Evolutionary conservation across 2,888 invertebrate genomes (phyloP).

Genomic region (Eudasyphora cyanicolor): DNA sequence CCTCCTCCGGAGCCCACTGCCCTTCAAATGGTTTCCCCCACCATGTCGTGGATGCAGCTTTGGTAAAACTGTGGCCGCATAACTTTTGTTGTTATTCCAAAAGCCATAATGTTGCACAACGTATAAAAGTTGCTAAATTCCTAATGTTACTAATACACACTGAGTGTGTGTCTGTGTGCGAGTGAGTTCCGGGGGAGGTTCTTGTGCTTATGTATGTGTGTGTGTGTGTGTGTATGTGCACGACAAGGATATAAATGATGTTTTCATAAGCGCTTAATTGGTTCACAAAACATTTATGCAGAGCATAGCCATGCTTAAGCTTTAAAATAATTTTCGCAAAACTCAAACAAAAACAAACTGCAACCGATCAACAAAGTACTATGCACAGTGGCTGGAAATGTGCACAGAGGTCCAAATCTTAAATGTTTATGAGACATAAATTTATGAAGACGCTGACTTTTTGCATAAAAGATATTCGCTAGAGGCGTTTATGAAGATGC

Average conservation of each 20-base stretch:
- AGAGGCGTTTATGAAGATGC: too few relatives aligned
- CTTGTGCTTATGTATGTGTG: not conserved
- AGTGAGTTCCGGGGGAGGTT: too few relatives aligned
- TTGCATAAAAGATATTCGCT: too few relatives aligned
- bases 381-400: not conserved
- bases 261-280: conserved; percentile 50
- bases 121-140: not conserved
- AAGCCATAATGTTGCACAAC: conserved; percentile 21
- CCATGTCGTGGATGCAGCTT: not conserved
- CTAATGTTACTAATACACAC: not conserved
- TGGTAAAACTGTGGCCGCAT: not conserved
- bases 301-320: conserved; percentile 45
- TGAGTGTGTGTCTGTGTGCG: not conserved
- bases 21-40: too few relatives aligned
- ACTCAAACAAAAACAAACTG: not conserved
- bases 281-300: conserved; percentile 45
- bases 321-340: conserved; percentile 50
- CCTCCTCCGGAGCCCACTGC: not conserved
- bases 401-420: too few relatives aligned
- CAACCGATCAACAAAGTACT: not conserved
- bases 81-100: not conserved
- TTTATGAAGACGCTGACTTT: too few relatives aligned
- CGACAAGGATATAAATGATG: conserved; percentile 7
- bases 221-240: not conserved
- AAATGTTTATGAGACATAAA: too few relatives aligned